phyloP scores from a whole-genome alignment of 2,797 vertebrate genomes.

The Chelmon rostratus region DNA sequence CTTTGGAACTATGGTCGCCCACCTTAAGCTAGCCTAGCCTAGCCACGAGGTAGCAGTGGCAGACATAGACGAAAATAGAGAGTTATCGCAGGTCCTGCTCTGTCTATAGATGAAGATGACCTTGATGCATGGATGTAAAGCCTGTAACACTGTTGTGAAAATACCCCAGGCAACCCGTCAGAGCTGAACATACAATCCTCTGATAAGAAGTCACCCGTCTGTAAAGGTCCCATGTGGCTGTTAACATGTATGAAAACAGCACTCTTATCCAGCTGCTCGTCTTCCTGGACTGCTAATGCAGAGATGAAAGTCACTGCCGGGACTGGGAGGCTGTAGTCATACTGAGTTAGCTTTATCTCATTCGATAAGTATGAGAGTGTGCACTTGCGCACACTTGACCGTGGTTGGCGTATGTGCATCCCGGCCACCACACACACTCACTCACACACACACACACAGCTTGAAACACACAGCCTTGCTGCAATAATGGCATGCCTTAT shows the following conservation, averaged over 20 bases:
- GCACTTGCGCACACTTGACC: slow-evolving; percentile 17
- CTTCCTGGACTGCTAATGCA: slow-evolving; percentile 45
- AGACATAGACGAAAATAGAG: neutral
- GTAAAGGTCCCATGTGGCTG: slow-evolving; percentile 23
- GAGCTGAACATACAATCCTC: slow-evolving; percentile 11
- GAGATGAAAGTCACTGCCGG: slow-evolving; percentile 67
- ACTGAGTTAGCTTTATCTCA: slow-evolving; percentile 54
- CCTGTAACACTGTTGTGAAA: slow-evolving; percentile 8
- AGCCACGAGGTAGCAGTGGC: neutral
- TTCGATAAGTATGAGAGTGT: slow-evolving; percentile 54
- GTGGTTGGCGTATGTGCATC: neutral
- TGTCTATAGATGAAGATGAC: slow-evolving; percentile 17
- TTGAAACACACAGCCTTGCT: neutral
- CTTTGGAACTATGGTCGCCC: neutral
- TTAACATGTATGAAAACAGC: slow-evolving; percentile 62
- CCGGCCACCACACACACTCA: neutral
- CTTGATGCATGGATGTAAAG: neutral
- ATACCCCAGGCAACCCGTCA: neutral
- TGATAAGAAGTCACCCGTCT: slow-evolving; percentile 52
- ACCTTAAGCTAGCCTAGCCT: neutral
- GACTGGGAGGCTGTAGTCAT: slow-evolving; percentile 49
- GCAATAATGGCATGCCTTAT: slow-evolving; percentile 59
- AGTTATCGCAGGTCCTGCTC: slow-evolving; percentile 1
- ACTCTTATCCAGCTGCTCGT: slow-evolving; percentile 30
- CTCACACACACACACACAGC: slow-evolving; percentile 8